A percentile compares a stretch with the other conserved stretches of the same genome.
These are phyloP conservation scores for Nyctereutes procyonoides DNA, from an alignment of 2,113 vertebrate species.

Conservation along the genomic window DNA sequence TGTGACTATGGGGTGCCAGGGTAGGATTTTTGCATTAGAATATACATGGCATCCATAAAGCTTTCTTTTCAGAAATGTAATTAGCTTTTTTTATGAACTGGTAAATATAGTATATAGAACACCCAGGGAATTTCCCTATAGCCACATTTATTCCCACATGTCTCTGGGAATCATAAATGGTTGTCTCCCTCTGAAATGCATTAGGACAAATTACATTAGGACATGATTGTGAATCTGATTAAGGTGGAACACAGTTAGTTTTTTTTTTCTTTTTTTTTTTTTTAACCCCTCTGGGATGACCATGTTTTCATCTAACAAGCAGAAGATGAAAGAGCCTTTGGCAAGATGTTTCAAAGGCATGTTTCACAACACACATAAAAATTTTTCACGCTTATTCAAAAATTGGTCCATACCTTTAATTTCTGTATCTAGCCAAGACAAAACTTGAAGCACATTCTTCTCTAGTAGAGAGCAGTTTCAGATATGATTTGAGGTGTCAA, in stretches of 20 bases:
- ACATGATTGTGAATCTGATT: constrained; percentile 98
- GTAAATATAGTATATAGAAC: constrained; percentile 94
- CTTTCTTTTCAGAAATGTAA: constrained; percentile 91
- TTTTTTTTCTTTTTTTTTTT: neutral
- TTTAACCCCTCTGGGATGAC: constrained; percentile 89
- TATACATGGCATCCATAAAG: constrained; percentile 78
- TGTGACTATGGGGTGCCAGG: constrained; percentile 67
- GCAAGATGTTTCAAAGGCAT: constrained; percentile 90
- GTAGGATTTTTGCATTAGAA: constrained; percentile 73
- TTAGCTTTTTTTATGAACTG: constrained; percentile 95
- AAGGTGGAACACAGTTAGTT: constrained; percentile 92
- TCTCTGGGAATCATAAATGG: constrained; percentile 97
- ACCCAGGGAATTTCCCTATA: constrained; percentile 93
- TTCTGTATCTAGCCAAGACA: constrained; percentile 84
- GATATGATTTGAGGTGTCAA: constrained; percentile 80
- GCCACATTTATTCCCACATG: constrained; percentile 94
- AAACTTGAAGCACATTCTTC: constrained; percentile 83
- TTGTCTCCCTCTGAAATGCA: constrained; percentile 98
- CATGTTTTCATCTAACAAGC: constrained; percentile 91
- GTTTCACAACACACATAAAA: constrained; percentile 83
- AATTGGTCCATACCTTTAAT: constrained; percentile 85
- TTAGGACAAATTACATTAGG: constrained; percentile 98
- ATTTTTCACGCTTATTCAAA: constrained; percentile 86
- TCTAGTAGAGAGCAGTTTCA: constrained; percentile 72
- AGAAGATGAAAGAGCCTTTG: constrained; percentile 90